Percentiles rank a stretch among this genome's conserved stretches.
phyloP scores from a whole-genome alignment of 1,140 invertebrate genomes.

The Hylaeus anthracinus region DNA sequence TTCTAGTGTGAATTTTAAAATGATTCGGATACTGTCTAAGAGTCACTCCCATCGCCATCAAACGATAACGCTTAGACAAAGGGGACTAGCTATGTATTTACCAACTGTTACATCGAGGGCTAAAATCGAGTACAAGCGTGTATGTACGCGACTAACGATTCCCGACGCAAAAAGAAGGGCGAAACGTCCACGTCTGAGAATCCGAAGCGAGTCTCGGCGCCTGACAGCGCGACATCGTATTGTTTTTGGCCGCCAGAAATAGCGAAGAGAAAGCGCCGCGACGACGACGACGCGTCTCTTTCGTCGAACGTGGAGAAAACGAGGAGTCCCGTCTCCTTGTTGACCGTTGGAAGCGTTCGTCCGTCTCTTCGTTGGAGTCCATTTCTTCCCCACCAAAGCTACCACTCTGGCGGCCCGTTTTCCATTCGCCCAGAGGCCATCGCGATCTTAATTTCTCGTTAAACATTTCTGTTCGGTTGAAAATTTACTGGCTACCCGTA shows the following conservation, averaged over 20 bases:
- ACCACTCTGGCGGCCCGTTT: background rate
- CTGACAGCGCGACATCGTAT: conserved; percentile 53
- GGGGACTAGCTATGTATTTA: too few relatives aligned
- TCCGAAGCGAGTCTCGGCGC: conserved; percentile 38
- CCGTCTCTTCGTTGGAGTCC: background rate
- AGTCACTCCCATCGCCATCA: too few relatives aligned
- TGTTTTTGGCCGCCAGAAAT: conserved; percentile 52
- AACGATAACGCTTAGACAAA: too few relatives aligned
- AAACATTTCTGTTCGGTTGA: background rate
- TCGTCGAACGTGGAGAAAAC: conserved; percentile 7
- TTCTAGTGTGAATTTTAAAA: too few relatives aligned
- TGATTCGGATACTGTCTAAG: too few relatives aligned
- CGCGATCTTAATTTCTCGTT: conserved; percentile 2
- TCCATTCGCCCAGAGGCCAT: conserved; percentile 14
- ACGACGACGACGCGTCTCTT: background rate
- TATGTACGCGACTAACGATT: conserved; percentile 26
- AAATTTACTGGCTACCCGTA: background rate
- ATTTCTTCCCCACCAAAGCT: background rate
- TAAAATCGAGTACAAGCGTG: background rate
- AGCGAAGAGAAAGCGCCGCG: conserved; percentile 10
- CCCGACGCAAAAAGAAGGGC: conserved; percentile 17
- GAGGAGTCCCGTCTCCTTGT: background rate
- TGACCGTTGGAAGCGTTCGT: conserved; percentile 17
- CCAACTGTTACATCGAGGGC: too few relatives aligned
- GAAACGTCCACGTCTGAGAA: conserved; percentile 29